These are phyloP conservation scores for Tryphoninae sp. DNA, from an alignment of 2,888 invertebrate species.

Conservation along the genomic window DNA sequence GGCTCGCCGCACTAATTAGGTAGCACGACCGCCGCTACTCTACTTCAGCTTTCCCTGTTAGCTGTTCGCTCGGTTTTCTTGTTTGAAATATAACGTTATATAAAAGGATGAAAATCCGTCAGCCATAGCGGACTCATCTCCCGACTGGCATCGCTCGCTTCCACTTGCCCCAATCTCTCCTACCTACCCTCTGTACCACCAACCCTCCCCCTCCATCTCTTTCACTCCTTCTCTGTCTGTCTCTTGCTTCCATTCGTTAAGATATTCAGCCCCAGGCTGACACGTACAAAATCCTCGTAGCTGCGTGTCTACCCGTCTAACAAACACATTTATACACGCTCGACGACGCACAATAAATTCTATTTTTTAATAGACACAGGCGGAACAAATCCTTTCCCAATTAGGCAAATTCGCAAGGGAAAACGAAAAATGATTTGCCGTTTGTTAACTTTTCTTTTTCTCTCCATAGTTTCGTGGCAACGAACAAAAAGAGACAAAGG, in stretches of 20 bases:
- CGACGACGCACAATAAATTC: background rate
- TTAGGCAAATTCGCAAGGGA: no score
- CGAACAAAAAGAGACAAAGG: no score
- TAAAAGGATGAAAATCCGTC: constrained; percentile 38
- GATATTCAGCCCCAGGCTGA: constrained; percentile 34
- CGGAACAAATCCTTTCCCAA: no score
- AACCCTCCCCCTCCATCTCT: background rate
- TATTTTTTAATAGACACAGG: no score
- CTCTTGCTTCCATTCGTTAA: constrained; percentile 29
- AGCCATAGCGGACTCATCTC: constrained; percentile 33
- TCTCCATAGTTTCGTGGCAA: no score
- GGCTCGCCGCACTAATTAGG: constrained; percentile 56
- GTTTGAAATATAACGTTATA: constrained; percentile 37
- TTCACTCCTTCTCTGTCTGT: background rate
- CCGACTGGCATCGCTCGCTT: constrained; percentile 10
- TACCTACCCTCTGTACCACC: no score
- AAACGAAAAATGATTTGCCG: no score
- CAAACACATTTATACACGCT: constrained; percentile 16
- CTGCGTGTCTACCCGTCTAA: constrained; percentile 8
- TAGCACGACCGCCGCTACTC: constrained; percentile 39
- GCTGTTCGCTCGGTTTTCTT: constrained; percentile 20
- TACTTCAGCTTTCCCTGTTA: constrained; percentile 46
- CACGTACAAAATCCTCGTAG: constrained; percentile 24
- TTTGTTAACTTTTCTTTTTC: no score
- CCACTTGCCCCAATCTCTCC: background rate